Evolutionary conservation across 2,113 vertebrate genomes (phyloP).

Genomic region (Danionella cerebrum): DNA sequence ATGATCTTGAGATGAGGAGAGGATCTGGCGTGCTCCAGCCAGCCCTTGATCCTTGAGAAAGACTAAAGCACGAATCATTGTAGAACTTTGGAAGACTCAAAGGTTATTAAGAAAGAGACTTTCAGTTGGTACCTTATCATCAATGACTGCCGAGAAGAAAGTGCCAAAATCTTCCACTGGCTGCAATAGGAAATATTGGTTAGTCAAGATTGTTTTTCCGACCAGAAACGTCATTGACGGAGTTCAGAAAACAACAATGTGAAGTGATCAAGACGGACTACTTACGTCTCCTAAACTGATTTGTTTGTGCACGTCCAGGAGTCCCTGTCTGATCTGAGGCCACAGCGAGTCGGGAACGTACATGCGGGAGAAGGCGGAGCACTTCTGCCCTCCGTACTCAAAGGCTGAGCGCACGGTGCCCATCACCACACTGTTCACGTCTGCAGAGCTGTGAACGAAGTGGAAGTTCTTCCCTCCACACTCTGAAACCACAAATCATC

Average conservation of each 20-base stretch:
- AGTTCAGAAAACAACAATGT: too few relatives aligned
- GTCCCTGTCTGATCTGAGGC: conserved; percentile 76
- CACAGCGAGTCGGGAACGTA: conserved; percentile 79
- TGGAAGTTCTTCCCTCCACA: conserved; percentile 98
- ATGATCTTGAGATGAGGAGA: conserved; percentile 75
- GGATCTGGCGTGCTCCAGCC: conserved; percentile 70
- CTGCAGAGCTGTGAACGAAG: conserved; percentile 82
- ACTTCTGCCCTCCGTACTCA: conserved; percentile 91
- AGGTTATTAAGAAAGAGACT: too few relatives aligned
- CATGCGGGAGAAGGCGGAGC: conserved; percentile 91
- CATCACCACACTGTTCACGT: conserved; percentile 75
- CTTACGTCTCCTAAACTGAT: conserved; percentile 89
- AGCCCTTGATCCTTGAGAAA: conserved; percentile 76
- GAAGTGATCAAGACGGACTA: too few relatives aligned
- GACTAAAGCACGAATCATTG: conserved; percentile 60
- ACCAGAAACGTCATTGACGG: too few relatives aligned
- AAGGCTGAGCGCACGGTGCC: conserved; percentile 89
- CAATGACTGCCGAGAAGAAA: conserved; percentile 90
- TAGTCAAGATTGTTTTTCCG: too few relatives aligned
- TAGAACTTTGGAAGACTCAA: too few relatives aligned
- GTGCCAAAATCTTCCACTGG: conserved; percentile 79
- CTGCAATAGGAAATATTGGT: conserved; percentile 52
- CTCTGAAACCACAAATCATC: conserved; percentile 57
- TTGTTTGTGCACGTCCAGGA: conserved; percentile 72
- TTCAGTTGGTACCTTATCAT: conserved; percentile 77